phyloP scores from a whole-genome alignment of 2,113 vertebrate species.

The Paracanthobrama guichenoti region DNA sequence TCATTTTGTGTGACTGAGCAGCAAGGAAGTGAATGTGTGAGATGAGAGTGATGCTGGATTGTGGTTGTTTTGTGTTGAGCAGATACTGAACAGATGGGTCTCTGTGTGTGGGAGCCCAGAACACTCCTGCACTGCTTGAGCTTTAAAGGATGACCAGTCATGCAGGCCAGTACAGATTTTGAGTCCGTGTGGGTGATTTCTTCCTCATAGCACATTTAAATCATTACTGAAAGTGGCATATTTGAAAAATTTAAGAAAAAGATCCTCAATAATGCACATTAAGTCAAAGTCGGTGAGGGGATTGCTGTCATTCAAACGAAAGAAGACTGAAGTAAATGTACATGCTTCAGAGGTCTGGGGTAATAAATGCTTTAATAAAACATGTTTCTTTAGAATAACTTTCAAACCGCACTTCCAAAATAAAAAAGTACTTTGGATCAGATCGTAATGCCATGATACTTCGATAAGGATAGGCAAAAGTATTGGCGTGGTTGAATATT shows the following conservation, averaged over 20 bases:
- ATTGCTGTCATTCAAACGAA: background rate
- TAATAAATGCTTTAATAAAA: background rate
- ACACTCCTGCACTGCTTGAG: constrained; percentile 40
- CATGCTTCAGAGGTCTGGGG: background rate
- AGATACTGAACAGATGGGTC: constrained; percentile 58
- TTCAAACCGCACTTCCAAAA: background rate
- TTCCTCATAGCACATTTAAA: constrained; percentile 23
- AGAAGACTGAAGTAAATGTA: background rate
- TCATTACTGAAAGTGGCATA: background rate
- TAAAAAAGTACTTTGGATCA: background rate
- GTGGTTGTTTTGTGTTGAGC: constrained; percentile 43
- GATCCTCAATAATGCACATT: background rate
- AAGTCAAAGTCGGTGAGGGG: background rate
- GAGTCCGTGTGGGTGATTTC: constrained; percentile 22
- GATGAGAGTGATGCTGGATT: constrained; percentile 16
- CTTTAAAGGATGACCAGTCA: constrained; percentile 51
- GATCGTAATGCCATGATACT: background rate
- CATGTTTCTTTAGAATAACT: background rate
- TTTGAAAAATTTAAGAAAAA: constrained; percentile 4
- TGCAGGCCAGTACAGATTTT: constrained; percentile 43
- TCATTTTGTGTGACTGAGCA: background rate
- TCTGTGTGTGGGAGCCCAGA: constrained; percentile 49
- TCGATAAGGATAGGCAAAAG: background rate
- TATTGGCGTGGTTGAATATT: background rate
- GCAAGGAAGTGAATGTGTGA: constrained; percentile 1